Base-by-base conservation (phyloP, 1,140 invertebrate species). In the Campodea augens region DNA sequence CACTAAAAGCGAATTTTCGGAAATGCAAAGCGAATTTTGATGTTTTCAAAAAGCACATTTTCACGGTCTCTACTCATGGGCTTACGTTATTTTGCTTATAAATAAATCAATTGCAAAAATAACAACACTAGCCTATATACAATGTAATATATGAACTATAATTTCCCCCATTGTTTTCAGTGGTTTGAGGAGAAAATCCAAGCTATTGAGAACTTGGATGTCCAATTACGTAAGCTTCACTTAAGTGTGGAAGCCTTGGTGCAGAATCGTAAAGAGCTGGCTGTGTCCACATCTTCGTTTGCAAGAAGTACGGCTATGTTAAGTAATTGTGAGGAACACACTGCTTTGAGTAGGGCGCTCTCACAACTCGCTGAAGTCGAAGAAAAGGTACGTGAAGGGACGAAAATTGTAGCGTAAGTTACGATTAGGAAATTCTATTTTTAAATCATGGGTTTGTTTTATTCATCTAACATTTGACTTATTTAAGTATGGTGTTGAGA, bases 171-270 rank as follows among this genome's bases (percentile, higher is more conserved):
- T 51, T 42, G 53, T 47, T 63, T 65, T 41, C 63, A 96, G 86
- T 99, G 95, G 95, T 98, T 98, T 67, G 92, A 98, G 60, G 91
- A 98, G 59, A 93, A 90, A 57, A 78, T 81, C 18, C 73, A 77
- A 18, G 85, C 95, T 62, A 75, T 98, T 43, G 93, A 98, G 55
- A 81, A 81, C 38, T 65, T 98, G 21, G 93, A 98, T 60, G 71
- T 72, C 19, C 85, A 95, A 53, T 66, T 98, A 23, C 70, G 84
- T 29, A 87, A 91, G 54, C 66, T 99, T 40, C 85, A 89, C 61
- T 66, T 73, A 24, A 86, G 84, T 52, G 77, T 95, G 42, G 95
- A 98, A 62, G 70, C 79, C 4, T 71, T 98, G 49, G 87, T 88
- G 7, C 67, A 71, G 36, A 81, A 91, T 57, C 72, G 93, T 42